Percentiles rank a stretch among this genome's conserved stretches.
Conservation (phyloP, 2,797 vertebrate genomes). For the Craterocephalus amniculus region DNA sequence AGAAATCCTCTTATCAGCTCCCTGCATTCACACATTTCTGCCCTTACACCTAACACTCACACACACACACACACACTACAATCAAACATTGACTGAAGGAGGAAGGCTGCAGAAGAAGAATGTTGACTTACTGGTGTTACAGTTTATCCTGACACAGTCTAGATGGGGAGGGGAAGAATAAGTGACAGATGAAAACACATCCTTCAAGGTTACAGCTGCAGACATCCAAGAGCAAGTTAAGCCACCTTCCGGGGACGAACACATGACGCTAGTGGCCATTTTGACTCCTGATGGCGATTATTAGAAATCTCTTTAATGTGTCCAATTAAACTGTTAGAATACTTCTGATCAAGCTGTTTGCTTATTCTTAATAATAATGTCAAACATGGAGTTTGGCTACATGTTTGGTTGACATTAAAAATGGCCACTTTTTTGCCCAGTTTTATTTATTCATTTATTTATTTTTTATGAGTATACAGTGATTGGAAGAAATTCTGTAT, state of each 20-base stretch:
- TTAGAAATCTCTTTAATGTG: constrained; percentile 15
- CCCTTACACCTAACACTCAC: constrained; percentile 59
- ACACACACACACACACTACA: constrained; percentile 65
- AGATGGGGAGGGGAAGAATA: constrained; percentile 99
- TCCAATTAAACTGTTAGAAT: constrained; percentile 19
- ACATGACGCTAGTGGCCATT: constrained; percentile 93
- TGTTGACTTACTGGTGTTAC: constrained; percentile 99
- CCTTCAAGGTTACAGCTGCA: constrained; percentile 99
- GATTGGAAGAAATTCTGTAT: neutral
- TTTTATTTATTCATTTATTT: too few relatives aligned
- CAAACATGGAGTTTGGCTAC: constrained; percentile 3
- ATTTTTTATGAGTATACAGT: neutral
- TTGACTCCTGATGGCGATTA: constrained; percentile 16
- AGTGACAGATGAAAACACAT: constrained; percentile 99
- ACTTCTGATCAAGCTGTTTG: neutral
- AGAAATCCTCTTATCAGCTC: constrained; percentile 73
- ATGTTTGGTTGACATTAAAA: constrained; percentile 59
- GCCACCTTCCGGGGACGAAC: constrained; percentile 99
- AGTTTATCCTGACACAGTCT: constrained; percentile 99
- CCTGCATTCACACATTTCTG: constrained; percentile 63
- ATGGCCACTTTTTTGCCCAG: constrained; percentile 90
- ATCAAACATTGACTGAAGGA: constrained; percentile 71
- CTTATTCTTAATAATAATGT: neutral
- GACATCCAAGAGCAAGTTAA: constrained; percentile 97
- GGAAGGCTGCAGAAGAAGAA: constrained; percentile 88